These are phyloP conservation scores for Microplitis deprimator DNA, from an alignment of 2,888 invertebrate species.

Conservation along the genomic window DNA sequence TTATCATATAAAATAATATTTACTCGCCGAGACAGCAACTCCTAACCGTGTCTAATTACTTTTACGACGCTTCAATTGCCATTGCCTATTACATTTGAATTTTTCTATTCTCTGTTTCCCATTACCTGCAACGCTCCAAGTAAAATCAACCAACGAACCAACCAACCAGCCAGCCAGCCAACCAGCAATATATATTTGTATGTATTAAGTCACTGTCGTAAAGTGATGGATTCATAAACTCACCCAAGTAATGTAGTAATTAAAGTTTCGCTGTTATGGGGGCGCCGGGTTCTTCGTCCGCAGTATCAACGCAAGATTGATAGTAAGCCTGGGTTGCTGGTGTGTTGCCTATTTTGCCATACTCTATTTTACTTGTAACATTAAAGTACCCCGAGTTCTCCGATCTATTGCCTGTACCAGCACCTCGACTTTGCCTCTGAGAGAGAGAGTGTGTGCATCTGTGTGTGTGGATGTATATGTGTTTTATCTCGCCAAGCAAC, in stretches of 20 bases:
- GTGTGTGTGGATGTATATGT: constrained; percentile 30
- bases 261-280: constrained; percentile 69
- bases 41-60: background rate
- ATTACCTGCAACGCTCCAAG: background rate
- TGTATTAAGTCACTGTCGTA: constrained; percentile 48
- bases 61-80: background rate
- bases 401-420: constrained; percentile 29
- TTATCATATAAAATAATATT: constrained; percentile 1
- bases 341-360: constrained; percentile 36
- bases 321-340: constrained; percentile 44
- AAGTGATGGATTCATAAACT: constrained; percentile 58
- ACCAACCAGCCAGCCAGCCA: no score
- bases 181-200: background rate
- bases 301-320: constrained; percentile 53
- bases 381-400: constrained; percentile 42
- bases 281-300: constrained; percentile 43
- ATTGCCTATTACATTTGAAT: background rate
- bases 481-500: constrained; percentile 8
- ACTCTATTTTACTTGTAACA: constrained; percentile 47
- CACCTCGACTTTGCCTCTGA: constrained; percentile 34
- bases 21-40: background rate
- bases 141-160: no score
- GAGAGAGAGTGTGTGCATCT: no score
- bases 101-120: background rate
- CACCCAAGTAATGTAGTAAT: constrained; percentile 66